Base-by-base conservation (phyloP, 2,113 vertebrate species). In the Syngnathus scovelli region DNA sequence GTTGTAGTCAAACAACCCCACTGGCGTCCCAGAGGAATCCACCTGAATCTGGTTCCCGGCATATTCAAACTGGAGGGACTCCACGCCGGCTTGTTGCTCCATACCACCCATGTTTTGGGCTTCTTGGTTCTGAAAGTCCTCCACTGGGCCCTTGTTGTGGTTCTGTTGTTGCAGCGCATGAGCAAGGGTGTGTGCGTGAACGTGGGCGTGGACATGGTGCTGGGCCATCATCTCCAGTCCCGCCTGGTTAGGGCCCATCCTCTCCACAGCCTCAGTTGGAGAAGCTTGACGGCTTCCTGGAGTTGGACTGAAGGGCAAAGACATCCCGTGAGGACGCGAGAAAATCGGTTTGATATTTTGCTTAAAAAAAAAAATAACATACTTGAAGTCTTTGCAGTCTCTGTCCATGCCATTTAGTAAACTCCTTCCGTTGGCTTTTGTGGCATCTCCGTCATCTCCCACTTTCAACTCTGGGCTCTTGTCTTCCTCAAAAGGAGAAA, bases 321-420 rank as follows among this genome's bases (percentile, higher is more conserved):
- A 66, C 67, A n/a, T 51, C 16, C 36, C 8, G 18, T 66, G 41
- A 51, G 33, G 16, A 37, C n/a, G 41, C 12, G 11, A 21, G 7
- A 16, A 4, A 19, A n/a, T 37, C 37, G 5, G 19, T 51, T 37
- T 8, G 12, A 51, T 18, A 65, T 37, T 43, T 21, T 11, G 8
- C 8, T 10, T 5, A 43, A 1, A 13, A n/a, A 2, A 16, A 41
- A 8, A 27, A 73, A 58, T n/a, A n/a, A 78, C 86, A 4, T 94
- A 99, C 96, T 96, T 97, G 90, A 99, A 99, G 87, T 99, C 96
- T 93, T 99, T 99, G 93, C 95, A 95, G 92, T 99, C 96, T 74
- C 94, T 90, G 88, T 98, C 96, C 93, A 99, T 95, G 90, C 96
- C 96, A 68, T 99, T 99, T 80, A 95, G 90, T 75, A 99, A 92